Evolutionary conservation across 2,113 vertebrate species (phyloP).

Genomic region (Neogale vison): DNA sequence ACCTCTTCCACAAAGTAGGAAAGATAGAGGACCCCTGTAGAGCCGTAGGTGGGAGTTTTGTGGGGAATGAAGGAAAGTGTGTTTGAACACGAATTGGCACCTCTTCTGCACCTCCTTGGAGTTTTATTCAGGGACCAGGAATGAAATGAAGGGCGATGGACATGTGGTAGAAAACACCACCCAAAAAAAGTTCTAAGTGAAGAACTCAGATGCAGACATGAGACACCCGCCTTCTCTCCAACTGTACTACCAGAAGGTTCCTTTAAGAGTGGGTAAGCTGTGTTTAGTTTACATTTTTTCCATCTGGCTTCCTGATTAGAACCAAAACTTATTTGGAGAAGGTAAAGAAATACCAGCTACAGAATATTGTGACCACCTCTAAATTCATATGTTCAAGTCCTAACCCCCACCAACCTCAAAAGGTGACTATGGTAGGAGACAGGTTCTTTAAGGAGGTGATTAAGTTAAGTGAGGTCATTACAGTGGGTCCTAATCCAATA

Average conservation of each 20-base stretch:
- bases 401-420: neutral
- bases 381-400: neutral
- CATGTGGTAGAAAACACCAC: neutral
- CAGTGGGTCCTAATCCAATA: neutral
- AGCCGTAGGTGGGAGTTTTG: neutral
- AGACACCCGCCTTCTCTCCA: neutral
- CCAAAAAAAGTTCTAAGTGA: neutral
- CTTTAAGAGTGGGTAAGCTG: neutral
- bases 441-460: neutral
- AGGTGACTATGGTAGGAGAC: neutral
- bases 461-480: neutral
- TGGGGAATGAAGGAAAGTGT: neutral
- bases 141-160: neutral
- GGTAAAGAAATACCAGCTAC: neutral
- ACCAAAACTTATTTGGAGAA: neutral
- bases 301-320: neutral
- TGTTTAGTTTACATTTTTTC: neutral
- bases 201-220: neutral
- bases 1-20: neutral
- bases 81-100: neutral
- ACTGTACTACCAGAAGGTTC: neutral
- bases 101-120: neutral
- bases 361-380: neutral
- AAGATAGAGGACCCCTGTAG: neutral
- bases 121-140: neutral